Conservation (phyloP, 2,113 vertebrate genomes). For the Oncorhynchus gorbuscha region DNA sequence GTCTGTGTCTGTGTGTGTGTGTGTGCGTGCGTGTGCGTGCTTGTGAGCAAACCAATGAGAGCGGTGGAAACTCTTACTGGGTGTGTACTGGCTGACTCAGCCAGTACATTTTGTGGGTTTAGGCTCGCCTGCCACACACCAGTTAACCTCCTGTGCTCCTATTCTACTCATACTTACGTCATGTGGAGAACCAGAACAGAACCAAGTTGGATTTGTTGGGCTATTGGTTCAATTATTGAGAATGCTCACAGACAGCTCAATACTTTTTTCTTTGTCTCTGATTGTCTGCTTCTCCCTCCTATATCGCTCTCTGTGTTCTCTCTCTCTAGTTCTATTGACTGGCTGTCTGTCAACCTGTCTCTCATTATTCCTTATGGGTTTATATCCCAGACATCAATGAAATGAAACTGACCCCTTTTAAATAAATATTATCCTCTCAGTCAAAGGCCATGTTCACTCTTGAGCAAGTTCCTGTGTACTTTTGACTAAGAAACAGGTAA, state of each 20-base stretch:
- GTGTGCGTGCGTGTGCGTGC: conserved; percentile 10
- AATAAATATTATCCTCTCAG: background rate
- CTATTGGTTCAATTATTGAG: background rate
- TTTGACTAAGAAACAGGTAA: conserved; percentile 9
- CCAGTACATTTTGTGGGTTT: conserved; percentile 32
- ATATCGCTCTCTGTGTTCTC: background rate
- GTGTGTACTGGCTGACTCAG: background rate
- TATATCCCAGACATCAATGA: background rate
- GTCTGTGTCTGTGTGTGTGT: background rate
- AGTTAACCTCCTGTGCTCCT: conserved; percentile 26
- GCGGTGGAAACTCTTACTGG: conserved; percentile 55
- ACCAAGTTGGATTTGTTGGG: background rate
- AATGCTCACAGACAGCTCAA: background rate
- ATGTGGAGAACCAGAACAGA: conserved; percentile 2
- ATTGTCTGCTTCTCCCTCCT: background rate
- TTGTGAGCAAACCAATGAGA: conserved; percentile 27
- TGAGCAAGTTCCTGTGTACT: background rate
- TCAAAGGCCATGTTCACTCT: background rate
- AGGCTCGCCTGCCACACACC: conserved; percentile 25
- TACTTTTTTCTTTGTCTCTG: background rate
- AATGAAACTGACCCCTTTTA: background rate
- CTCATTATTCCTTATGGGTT: conserved; percentile 3
- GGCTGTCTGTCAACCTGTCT: background rate
- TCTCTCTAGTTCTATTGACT: background rate
- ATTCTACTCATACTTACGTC: conserved; percentile 15